Percentiles rank a stretch among this genome's conserved stretches.
These are phyloP conservation scores for Platyrinchus mystaceus DNA, from an alignment of 2,797 vertebrate species.

Conservation along the genomic window DNA sequence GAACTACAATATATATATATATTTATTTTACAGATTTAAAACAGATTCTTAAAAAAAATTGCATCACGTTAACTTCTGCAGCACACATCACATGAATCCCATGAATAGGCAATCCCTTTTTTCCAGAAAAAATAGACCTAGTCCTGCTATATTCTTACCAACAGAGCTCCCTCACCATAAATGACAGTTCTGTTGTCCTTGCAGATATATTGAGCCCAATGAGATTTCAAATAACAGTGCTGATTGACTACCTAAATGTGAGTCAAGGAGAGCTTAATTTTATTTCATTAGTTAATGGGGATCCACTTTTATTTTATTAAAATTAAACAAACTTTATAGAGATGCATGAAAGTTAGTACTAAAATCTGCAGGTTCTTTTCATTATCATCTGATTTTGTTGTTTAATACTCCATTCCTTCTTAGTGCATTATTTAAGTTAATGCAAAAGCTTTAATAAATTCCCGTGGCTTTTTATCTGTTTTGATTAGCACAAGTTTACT, in stretches of 20 bases:
- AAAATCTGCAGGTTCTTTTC: conserved; percentile 34
- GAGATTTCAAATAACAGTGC: conserved; percentile 5
- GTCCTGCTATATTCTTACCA: not conserved
- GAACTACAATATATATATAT: not conserved
- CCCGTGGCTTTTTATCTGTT: conserved; percentile 41
- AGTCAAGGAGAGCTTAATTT: conserved; percentile 31
- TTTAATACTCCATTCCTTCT: not conserved
- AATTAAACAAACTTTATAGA: conserved; percentile 33
- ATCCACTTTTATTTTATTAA: conserved; percentile 29
- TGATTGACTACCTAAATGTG: not conserved
- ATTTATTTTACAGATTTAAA: not conserved
- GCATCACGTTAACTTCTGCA: not conserved
- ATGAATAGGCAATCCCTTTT: not conserved
- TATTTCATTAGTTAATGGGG: conserved; percentile 22
- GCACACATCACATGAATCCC: not conserved
- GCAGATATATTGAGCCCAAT: not conserved
- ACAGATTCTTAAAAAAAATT: not conserved
- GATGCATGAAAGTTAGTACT: conserved; percentile 1
- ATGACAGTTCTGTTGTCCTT: conserved; percentile 19
- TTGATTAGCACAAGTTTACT: conserved; percentile 55
- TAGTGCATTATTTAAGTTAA: not conserved
- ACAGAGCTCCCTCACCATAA: not conserved
- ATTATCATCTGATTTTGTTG: not conserved
- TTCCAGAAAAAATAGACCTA: not conserved
- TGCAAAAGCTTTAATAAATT: not conserved